These are phyloP conservation scores for Antitype chi DNA, from an alignment of 2,888 invertebrate species.

Conservation along the genomic window DNA sequence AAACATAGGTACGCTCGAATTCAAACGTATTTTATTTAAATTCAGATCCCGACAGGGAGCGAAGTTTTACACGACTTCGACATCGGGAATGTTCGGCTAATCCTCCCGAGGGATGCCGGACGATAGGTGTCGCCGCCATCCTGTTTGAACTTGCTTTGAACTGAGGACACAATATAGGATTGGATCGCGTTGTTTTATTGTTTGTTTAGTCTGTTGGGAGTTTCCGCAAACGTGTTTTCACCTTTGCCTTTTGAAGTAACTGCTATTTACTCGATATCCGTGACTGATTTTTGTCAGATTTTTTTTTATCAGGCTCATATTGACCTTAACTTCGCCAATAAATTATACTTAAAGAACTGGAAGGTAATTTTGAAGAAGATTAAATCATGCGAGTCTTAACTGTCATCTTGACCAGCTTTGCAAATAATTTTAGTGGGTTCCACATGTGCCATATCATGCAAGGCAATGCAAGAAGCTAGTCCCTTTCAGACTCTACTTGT, in stretches of 20 bases:
- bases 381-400: background rate
- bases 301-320: background rate
- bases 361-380: background rate
- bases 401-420: background rate
- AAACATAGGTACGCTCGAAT: constrained; percentile 2
- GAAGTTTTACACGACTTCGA: constrained; percentile 44
- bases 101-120: constrained; percentile 43
- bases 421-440: background rate
- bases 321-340: background rate
- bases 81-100: constrained; percentile 49
- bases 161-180: constrained; percentile 35
- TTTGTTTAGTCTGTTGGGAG: constrained; percentile 52
- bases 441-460: background rate
- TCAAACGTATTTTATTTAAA: constrained; percentile 44
- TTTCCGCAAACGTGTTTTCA: constrained; percentile 35
- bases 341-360: too few species aligned
- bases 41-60: background rate
- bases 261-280: background rate
- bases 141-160: constrained; percentile 48
- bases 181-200: constrained; percentile 45
- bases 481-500: background rate
- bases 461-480: background rate
- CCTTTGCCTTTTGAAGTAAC: constrained; percentile 11
- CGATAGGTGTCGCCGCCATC: constrained; percentile 44
- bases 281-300: background rate